A percentile compares a stretch with the other conserved stretches of the same genome.
phyloP scores from a whole-genome alignment of 1,140 invertebrate genomes.

The Euwallacea fornicatus region DNA sequence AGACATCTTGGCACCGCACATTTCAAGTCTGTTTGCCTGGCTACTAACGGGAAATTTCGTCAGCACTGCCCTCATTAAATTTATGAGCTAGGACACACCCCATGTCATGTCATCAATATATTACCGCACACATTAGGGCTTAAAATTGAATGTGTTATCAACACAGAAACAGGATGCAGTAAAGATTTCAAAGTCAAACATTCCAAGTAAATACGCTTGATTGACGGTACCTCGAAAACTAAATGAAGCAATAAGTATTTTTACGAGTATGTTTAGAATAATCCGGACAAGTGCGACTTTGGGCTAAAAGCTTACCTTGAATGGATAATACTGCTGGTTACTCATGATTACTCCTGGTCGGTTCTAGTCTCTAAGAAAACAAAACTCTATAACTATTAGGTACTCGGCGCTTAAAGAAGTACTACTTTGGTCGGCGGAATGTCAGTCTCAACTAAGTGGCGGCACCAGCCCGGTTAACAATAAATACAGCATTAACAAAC shows the following conservation, averaged over 20 bases:
- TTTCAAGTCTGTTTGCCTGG: neutral
- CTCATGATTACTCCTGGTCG: conserved; percentile 44
- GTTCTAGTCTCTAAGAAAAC: conserved; percentile 37
- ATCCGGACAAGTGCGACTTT: too few species aligned
- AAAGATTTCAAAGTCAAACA: too few species aligned
- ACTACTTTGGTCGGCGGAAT: conserved; percentile 19
- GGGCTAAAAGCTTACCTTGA: conserved; percentile 46
- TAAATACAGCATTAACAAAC: conserved; percentile 33
- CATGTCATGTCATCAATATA: too few species aligned
- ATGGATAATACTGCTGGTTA: conserved; percentile 52
- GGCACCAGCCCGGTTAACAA: conserved; percentile 14
- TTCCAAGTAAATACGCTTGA: too few species aligned
- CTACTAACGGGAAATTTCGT: neutral
- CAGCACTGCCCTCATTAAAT: neutral
- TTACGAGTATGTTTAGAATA: too few species aligned
- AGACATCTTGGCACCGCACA: conserved; percentile 2
- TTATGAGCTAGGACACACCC: too few species aligned
- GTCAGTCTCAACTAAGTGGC: conserved; percentile 27
- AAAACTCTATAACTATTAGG: conserved; percentile 26
- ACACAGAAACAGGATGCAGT: too few species aligned
- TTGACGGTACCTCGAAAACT: too few species aligned
- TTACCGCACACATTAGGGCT: too few species aligned
- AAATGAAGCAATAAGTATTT: too few species aligned
- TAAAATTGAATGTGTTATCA: too few species aligned
- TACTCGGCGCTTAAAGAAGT: conserved; percentile 20